Conservation (phyloP, 1,140 invertebrate species). For the Branchinecta lynchi region DNA sequence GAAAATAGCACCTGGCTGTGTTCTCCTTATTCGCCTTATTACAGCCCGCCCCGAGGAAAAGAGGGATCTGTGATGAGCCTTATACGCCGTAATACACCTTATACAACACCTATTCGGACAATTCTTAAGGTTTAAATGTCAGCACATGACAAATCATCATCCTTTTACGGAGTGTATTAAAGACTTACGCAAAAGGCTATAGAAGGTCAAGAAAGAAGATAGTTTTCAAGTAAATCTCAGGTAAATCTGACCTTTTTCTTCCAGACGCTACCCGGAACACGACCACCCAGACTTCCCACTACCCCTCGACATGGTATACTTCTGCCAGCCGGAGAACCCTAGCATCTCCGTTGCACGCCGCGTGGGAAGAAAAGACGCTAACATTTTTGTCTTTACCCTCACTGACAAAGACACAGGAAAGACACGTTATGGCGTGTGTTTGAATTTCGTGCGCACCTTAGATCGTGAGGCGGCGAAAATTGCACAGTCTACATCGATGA, state of each 20-base stretch:
- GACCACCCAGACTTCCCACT: slow-evolving; percentile 76
- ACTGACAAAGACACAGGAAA: slow-evolving; percentile 96
- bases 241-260: not conserved
- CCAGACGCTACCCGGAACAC: slow-evolving; percentile 39
- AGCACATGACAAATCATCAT: no score
- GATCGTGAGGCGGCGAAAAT: slow-evolving; percentile 38
- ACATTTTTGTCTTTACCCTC: slow-evolving; percentile 94
- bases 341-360: slow-evolving; percentile 59
- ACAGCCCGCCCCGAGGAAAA: no score
- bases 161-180: no score
- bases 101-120: no score
- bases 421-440: slow-evolving; percentile 85
- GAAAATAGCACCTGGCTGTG: no score
- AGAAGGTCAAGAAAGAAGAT: no score
- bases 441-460: slow-evolving; percentile 92
- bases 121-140: no score
- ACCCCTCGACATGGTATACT: slow-evolving; percentile 94
- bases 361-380: slow-evolving; percentile 68
- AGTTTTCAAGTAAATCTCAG: no score
- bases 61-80: no score
- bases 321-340: slow-evolving; percentile 93
- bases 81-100: no score
- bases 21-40: no score
- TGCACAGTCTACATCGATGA: slow-evolving; percentile 40
- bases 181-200: no score